A percentile compares a stretch with the other conserved stretches of the same genome.
These are phyloP conservation scores for Probaryconus sp. DNA, from an alignment of 1,140 invertebrate species.

Conservation along the genomic window DNA sequence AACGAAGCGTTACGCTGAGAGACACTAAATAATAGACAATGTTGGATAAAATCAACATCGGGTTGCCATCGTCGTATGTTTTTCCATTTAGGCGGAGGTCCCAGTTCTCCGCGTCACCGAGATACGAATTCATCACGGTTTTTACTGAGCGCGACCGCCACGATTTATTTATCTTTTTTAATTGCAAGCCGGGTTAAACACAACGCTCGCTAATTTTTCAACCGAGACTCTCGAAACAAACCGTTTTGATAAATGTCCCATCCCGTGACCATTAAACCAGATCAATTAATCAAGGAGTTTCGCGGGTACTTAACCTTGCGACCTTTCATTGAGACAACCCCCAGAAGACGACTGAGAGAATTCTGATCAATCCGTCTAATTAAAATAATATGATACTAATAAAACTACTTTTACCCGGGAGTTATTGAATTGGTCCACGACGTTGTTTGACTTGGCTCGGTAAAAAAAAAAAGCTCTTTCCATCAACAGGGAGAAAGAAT, in stretches of 20 bases:
- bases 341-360: too few species aligned
- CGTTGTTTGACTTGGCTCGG: background rate
- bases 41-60: conserved; percentile 38
- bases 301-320: too few species aligned
- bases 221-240: too few species aligned
- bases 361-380: background rate
- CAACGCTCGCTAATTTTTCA: conserved; percentile 25
- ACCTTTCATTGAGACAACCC: too few species aligned
- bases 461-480: background rate
- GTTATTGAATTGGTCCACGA: too few species aligned
- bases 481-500: background rate
- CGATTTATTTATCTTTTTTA: conserved; percentile 21
- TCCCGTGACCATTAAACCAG: too few species aligned
- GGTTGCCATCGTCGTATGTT: conserved; percentile 17
- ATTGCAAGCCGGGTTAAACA: conserved; percentile 33
- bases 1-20: conserved; percentile 50
- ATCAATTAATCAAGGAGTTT: too few species aligned
- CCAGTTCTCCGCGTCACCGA: conserved; percentile 24
- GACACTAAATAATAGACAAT: conserved; percentile 56
- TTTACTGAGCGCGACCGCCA: conserved; percentile 21
- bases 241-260: too few species aligned
- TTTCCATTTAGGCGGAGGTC: conserved; percentile 24
- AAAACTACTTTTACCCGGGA: too few species aligned
- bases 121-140: conserved; percentile 31
- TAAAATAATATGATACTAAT: conserved; percentile 4